phyloP scores from a whole-genome alignment of 30 jellyfish, hydroid and myxozoan species.

The Nemopilema nomurai region DNA sequence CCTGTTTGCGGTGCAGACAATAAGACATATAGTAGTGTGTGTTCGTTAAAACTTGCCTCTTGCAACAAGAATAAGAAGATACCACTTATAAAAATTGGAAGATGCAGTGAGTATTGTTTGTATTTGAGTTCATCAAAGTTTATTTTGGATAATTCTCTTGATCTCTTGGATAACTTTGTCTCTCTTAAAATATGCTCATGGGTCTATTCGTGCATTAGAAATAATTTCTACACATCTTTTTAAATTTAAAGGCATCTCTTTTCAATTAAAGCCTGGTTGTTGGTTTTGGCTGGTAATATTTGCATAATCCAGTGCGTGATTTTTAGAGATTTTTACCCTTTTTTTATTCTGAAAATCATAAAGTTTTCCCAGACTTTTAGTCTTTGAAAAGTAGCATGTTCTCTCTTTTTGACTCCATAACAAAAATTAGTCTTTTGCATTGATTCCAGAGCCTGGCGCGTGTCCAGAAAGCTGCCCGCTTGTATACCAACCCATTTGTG shows the following conservation, averaged over 20 bases:
- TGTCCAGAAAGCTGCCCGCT: slow-evolving; percentile 82
- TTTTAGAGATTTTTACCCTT: no score
- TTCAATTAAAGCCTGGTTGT: no score
- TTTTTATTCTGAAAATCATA: no score
- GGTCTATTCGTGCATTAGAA: not conserved
- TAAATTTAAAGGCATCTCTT: not conserved
- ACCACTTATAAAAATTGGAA: slow-evolving; percentile 55
- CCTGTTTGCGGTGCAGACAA: slow-evolving; percentile 83
- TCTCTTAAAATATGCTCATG: no score
- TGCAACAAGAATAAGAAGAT: slow-evolving; percentile 53
- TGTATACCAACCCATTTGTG: slow-evolving; percentile 58
- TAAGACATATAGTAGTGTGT: slow-evolving; percentile 75
- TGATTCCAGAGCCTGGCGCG: slow-evolving; percentile 31
- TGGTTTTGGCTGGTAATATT: no score
- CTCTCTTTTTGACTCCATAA: no score
- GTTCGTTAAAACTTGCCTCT: slow-evolving; percentile 64
- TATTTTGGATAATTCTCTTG: not conserved
- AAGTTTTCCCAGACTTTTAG: no score
- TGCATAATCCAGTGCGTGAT: no score
- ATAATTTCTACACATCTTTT: not conserved
- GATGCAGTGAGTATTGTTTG: slow-evolving; percentile 69
- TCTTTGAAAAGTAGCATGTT: no score
- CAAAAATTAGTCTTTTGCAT: no score
- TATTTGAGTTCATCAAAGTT: not conserved
- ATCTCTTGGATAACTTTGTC: not conserved